Percentiles rank a stretch among this genome's conserved stretches.
Conservation (phyloP, 2,113 vertebrate genomes). For the human (Homo sapiens) region GRCh38 chr16:56753501-56754000, state of each 20-base stretch:
- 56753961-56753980: neutral
- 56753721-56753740: neutral
- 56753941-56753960: neutral
- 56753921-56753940: neutral
- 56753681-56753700: neutral
- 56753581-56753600: neutral
- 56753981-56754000: neutral
- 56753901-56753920: neutral
- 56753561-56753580: neutral
- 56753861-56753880: neutral
- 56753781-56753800: neutral
- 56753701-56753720: neutral
- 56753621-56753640: neutral
- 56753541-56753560: neutral
- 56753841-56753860: neutral
- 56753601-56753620: neutral
- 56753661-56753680: neutral
- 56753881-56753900: neutral
- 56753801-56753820: neutral
- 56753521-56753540: neutral
- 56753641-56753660: neutral
- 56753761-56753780: neutral
- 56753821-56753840: conserved; percentile 11
- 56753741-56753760: conserved; percentile 22
- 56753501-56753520: neutral